A percentile compares a stretch with the other conserved stretches of the same genome.
These are phyloP conservation scores for Channa maculata DNA, from an alignment of 2,113 vertebrate species.

Conservation along the genomic window DNA sequence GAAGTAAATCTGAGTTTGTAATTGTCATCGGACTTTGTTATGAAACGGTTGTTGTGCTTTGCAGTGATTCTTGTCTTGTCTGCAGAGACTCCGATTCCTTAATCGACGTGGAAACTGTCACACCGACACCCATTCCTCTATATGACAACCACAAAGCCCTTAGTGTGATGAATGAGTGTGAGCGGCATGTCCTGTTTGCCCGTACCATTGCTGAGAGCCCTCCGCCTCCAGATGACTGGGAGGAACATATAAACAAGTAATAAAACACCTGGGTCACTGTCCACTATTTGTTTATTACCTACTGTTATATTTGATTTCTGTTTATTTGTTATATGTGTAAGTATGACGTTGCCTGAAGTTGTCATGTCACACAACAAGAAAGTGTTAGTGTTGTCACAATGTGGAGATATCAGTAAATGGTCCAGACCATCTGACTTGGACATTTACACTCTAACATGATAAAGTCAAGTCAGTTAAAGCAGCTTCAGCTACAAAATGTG, in stretches of 20 bases:
- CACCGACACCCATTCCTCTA: conserved; percentile 86
- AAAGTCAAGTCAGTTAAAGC: too few species aligned
- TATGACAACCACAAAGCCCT: conserved; percentile 97
- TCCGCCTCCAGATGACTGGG: conserved; percentile 96
- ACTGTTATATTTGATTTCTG: background rate
- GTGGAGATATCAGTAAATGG: too few species aligned
- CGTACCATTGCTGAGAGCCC: conserved; percentile 94
- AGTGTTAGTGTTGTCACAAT: too few species aligned
- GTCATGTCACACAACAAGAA: too few species aligned
- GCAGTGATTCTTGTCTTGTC: conserved; percentile 11
- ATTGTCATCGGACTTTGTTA: background rate
- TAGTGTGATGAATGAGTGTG: conserved; percentile 97
- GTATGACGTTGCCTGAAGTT: too few species aligned
- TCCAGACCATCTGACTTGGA: too few species aligned
- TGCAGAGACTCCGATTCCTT: conserved; percentile 90
- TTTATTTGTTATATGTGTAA: too few species aligned
- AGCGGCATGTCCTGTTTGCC: conserved; percentile 95
- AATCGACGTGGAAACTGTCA: conserved; percentile 92
- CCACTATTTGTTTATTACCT: background rate
- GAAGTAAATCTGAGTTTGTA: background rate
- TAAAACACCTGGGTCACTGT: background rate
- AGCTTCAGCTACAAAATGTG: too few species aligned
- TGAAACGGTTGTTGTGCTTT: background rate
- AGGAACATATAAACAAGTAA: conserved; percentile 96
- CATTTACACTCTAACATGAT: too few species aligned